A percentile compares a stretch with the other conserved stretches of the same genome.
Evolutionary conservation across 2,888 invertebrate genomes (phyloP).

Genomic region (Thecophora atra): DNA sequence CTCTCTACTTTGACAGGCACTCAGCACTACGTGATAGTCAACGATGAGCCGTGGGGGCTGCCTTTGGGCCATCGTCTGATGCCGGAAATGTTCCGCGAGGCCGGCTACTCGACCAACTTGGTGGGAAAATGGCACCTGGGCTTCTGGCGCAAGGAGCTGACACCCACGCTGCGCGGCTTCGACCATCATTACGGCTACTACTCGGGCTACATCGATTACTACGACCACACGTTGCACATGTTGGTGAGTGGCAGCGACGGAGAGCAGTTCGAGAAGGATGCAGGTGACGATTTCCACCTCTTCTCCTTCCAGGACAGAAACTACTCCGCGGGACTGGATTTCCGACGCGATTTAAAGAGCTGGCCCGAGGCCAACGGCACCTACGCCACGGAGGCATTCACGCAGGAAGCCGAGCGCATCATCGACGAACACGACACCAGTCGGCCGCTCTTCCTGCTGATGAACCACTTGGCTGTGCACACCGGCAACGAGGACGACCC

Average conservation of each 20-base stretch:
- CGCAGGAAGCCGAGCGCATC: conserved; percentile 72
- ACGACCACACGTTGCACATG: conserved; percentile 71
- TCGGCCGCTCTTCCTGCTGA: conserved; percentile 79
- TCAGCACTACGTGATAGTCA: conserved; percentile 76
- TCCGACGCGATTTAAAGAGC: conserved; percentile 68
- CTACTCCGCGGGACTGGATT: conserved; percentile 66
- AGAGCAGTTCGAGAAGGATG: neutral
- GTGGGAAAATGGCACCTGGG: conserved; percentile 95
- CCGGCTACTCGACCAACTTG: conserved; percentile 83
- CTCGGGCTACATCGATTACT: conserved; percentile 85
- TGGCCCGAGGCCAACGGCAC: conserved; percentile 69
- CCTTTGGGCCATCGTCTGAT: conserved; percentile 75
- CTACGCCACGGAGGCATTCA: conserved; percentile 79
- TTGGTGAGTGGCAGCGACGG: conserved; percentile 55
- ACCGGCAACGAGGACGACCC: conserved; percentile 76
- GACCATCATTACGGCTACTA: conserved; percentile 87
- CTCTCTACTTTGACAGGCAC: conserved; percentile 68
- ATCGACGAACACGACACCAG: conserved; percentile 70
- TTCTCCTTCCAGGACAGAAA: conserved; percentile 48
- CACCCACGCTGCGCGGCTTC: conserved; percentile 80
- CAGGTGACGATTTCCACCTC: neutral
- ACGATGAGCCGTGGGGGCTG: conserved; percentile 78
- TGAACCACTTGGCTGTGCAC: conserved; percentile 85
- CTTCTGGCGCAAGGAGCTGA: conserved; percentile 71
- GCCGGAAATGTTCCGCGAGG: conserved; percentile 74